Conservation (phyloP, 2,113 vertebrate genomes). For the Aegotheles bennettii region DNA sequence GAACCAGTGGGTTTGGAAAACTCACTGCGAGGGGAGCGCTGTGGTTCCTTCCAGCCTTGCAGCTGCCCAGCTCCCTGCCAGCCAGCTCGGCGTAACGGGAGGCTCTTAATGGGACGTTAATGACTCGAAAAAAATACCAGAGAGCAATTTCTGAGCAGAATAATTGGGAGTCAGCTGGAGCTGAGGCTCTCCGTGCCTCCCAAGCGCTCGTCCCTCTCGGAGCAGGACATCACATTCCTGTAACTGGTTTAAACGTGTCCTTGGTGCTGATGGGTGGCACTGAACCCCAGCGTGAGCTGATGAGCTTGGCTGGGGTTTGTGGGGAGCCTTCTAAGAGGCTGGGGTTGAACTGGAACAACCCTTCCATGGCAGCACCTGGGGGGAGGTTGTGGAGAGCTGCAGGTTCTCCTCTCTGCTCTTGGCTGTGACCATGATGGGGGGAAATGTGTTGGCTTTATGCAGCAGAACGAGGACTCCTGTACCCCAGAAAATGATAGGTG, state of each 20-base stretch:
- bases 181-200: not conserved
- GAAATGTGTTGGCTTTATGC: not conserved
- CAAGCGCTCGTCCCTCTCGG: rapidly evolving
- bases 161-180: not conserved
- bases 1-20: constrained; percentile 23
- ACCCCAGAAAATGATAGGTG: not conserved
- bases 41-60: not conserved
- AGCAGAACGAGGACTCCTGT: not conserved
- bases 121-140: not conserved
- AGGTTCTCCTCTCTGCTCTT: not conserved
- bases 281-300: not conserved
- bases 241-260: not conserved
- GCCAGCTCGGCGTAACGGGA: not conserved
- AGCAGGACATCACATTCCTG: not conserved
- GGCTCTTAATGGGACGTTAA: not conserved
- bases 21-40: not conserved
- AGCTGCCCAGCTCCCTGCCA: not conserved
- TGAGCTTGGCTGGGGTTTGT: not conserved
- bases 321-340: not conserved
- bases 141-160: not conserved
- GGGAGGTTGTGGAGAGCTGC: not conserved
- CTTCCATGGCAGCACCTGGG: not conserved
- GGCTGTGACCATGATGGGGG: not conserved
- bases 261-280: rapidly evolving
- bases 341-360: not conserved